Evolutionary conservation across 2,113 vertebrate genomes (phyloP).

Genomic region (Leptodactylus fuscus): DNA sequence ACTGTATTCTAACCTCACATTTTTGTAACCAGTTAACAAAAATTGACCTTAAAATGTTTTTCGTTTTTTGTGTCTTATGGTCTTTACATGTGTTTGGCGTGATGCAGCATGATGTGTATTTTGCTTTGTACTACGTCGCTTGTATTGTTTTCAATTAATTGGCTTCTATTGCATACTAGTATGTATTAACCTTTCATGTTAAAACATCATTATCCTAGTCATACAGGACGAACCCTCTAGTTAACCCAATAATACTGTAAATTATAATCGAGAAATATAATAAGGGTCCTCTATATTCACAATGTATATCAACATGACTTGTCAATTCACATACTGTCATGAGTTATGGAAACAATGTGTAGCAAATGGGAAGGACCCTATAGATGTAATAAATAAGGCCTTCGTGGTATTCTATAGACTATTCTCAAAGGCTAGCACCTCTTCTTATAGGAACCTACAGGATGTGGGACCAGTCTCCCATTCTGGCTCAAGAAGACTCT

Average conservation of each 20-base stretch:
- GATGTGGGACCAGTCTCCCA: conserved; percentile 77
- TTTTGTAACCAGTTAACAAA: not conserved
- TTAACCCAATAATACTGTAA: not conserved
- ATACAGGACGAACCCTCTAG: not conserved
- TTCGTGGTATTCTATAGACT: not conserved
- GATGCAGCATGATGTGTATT: not conserved
- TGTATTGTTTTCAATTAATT: not conserved
- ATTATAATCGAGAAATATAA: not conserved
- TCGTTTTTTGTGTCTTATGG: not conserved
- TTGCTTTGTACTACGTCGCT: not conserved
- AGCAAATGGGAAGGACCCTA: not conserved
- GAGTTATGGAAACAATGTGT: no score
- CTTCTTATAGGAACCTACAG: conserved; percentile 75
- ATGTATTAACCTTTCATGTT: not conserved
- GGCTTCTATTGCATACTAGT: not conserved
- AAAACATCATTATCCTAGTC: not conserved
- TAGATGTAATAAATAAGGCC: not conserved
- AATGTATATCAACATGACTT: not conserved
- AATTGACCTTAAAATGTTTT: not conserved
- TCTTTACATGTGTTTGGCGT: not conserved
- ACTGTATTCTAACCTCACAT: no score
- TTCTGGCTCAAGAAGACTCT: conserved; percentile 74
- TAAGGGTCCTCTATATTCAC: not conserved
- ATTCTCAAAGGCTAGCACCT: conserved; percentile 18
- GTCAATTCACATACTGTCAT: no score